Evolutionary conservation across 1,140 invertebrate species (phyloP), one percentile per base, ranked within the genome.

Genomic region (Hesperophylax magnus): DNA sequence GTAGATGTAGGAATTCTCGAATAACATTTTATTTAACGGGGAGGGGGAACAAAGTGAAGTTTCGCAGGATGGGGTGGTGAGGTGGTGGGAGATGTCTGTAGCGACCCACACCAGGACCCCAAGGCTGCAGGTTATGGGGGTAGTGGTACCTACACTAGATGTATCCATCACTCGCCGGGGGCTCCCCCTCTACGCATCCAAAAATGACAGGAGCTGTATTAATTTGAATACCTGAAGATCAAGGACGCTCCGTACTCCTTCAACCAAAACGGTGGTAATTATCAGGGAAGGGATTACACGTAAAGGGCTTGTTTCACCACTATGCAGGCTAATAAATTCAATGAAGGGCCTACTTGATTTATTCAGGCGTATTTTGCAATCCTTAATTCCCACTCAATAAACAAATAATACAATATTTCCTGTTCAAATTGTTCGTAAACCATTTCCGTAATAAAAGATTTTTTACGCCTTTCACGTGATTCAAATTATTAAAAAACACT

Each of bases 181-280:
- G 61, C 63, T 81, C 71, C 72, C 80, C 71, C 53, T n/a, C 54
- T 27, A 9, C 20, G 67, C 61, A 39, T 74, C 74, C 76, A 78
- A 81, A 81, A 78, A 81, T 81, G 80, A 81, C 80, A 81, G 80
- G 67, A 65, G 80, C 77, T 47, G 20, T 81, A 81, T 81, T 81
- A 81, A 81, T 81, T 81, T 81, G 80, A 81, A 81, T 81, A 81
- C 80, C 80, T 81, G 76, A 34, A 34, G 39, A 34, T 63, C 80
- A 77, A 54, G 27, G 80, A 74, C 63, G 80, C n/a, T 63, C 53
- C 80, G 74, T 65, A 58, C 27, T 63, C 17, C 27, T 77, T 69
- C 24, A 24, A 65, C 74, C 34, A 22, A 47, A 72, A 54, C 69
- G 69, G 18, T 72, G 53, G 53, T 53, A 34, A 65, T 65, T 65